A percentile compares a stretch with the other conserved stretches of the same genome.
Conservation (phyloP, 2,888 invertebrate species). For the Meganola albula region DNA sequence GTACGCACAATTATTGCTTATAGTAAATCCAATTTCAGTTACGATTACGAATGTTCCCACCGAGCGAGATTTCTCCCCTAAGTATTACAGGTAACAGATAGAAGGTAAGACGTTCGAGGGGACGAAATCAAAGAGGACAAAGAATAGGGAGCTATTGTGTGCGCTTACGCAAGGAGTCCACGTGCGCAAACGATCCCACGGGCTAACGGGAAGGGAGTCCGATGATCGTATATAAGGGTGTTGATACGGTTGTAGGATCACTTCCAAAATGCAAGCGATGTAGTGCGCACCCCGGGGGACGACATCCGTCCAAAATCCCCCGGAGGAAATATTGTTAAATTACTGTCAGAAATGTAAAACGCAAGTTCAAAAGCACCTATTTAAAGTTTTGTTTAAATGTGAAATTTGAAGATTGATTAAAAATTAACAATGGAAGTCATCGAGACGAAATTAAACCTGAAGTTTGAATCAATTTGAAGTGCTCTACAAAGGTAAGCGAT, state of each 20-base stretch:
- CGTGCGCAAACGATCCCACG: slow-evolving; percentile 70
- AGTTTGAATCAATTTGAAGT: slow-evolving; percentile 18
- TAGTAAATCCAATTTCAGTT: slow-evolving; percentile 66
- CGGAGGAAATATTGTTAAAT: slow-evolving; percentile 31
- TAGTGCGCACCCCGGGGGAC: slow-evolving; percentile 54
- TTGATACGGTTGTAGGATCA: slow-evolving; percentile 38
- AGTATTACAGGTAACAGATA: slow-evolving; percentile 71
- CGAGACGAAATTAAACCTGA: slow-evolving; percentile 11
- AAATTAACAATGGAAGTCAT: slow-evolving; percentile 25
- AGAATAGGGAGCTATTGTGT: slow-evolving; percentile 66
- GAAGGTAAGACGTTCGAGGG: slow-evolving; percentile 67
- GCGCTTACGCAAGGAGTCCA: slow-evolving; percentile 67
- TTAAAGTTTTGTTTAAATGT: slow-evolving; percentile 46
- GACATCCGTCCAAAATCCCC: slow-evolving; percentile 41
- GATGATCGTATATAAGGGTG: slow-evolving; percentile 58
- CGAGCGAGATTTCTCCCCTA: slow-evolving; percentile 68
- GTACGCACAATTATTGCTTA: slow-evolving; percentile 51
- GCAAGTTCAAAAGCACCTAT: too few species aligned
- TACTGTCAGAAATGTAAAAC: slow-evolving; percentile 34
- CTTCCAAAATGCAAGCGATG: slow-evolving; percentile 52
- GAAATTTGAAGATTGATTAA: slow-evolving; percentile 47
- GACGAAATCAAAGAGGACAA: slow-evolving; percentile 63
- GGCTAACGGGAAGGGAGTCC: slow-evolving; percentile 48
- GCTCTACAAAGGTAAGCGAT: too few species aligned
- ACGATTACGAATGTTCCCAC: slow-evolving; percentile 65